Conservation (phyloP, 2,113 vertebrate genomes). For the Odobenus rosmarus region DNA sequence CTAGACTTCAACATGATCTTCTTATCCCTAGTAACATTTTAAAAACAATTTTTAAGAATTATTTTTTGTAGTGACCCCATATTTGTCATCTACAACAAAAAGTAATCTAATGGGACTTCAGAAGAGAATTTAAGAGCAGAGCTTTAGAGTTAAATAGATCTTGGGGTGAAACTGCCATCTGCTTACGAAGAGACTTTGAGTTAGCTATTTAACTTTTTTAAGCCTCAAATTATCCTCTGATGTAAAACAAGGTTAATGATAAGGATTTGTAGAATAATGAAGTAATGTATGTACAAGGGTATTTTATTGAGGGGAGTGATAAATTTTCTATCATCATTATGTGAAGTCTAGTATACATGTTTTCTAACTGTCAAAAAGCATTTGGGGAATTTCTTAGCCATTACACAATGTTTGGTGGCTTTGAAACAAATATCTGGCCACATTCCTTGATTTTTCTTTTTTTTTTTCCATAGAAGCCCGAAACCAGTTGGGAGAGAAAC, state of each 20-base stretch:
- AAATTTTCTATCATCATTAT: not conserved
- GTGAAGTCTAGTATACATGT: not conserved
- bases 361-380: not conserved
- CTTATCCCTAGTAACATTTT: not conserved
- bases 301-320: not conserved
- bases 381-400: not conserved
- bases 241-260: not conserved
- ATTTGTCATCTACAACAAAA: not conserved
- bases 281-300: not conserved
- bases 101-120: not conserved
- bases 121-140: not conserved
- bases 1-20: not conserved
- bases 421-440: not conserved
- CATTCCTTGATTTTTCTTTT: not conserved
- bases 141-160: not conserved
- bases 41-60: not conserved
- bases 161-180: not conserved
- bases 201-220: not conserved
- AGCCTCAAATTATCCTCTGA: not conserved
- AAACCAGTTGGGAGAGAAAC: conserved; percentile 28
- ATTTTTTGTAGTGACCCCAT: not conserved
- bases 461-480: not conserved
- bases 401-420: not conserved
- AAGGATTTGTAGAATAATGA: not conserved
- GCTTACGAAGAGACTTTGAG: not conserved